These are phyloP conservation scores for Todus mexicanus DNA, from an alignment of 2,797 vertebrate species.

Conservation along the genomic window DNA sequence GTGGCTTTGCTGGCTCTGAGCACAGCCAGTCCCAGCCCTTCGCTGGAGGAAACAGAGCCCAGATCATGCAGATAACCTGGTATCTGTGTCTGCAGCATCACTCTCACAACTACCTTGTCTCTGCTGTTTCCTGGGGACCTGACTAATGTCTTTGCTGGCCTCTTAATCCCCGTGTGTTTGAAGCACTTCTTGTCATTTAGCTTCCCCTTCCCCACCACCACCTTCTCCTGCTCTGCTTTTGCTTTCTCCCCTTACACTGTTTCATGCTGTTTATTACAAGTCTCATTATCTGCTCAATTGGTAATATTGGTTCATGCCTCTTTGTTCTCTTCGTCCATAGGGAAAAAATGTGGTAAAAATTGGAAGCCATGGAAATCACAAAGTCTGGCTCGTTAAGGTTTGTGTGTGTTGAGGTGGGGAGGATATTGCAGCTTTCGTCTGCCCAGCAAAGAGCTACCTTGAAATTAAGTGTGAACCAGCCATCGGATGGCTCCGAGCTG, in stretches of 20 bases:
- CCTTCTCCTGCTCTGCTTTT: background rate
- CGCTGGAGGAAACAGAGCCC: background rate
- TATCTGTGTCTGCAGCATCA: background rate
- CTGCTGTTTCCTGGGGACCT: background rate
- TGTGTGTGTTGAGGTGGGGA: accelerated
- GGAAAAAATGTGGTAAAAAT: background rate
- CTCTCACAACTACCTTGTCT: background rate
- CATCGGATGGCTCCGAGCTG: background rate
- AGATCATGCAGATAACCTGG: accelerated
- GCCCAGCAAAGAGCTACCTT: background rate
- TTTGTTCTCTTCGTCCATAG: background rate
- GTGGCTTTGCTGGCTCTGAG: background rate
- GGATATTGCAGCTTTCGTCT: background rate
- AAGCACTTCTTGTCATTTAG: background rate
- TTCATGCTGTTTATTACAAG: background rate
- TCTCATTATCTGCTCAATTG: background rate
- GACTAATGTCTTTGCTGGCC: background rate
- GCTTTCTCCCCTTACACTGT: background rate
- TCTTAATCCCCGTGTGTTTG: background rate
- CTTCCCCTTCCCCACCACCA: background rate
- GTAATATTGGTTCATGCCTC: background rate
- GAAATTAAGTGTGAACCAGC: background rate
- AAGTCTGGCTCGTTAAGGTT: background rate
- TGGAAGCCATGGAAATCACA: background rate
- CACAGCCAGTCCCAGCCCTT: background rate